Evolutionary conservation across 2,797 vertebrate genomes (phyloP).

Genomic region (Acanthiza pusilla): DNA sequence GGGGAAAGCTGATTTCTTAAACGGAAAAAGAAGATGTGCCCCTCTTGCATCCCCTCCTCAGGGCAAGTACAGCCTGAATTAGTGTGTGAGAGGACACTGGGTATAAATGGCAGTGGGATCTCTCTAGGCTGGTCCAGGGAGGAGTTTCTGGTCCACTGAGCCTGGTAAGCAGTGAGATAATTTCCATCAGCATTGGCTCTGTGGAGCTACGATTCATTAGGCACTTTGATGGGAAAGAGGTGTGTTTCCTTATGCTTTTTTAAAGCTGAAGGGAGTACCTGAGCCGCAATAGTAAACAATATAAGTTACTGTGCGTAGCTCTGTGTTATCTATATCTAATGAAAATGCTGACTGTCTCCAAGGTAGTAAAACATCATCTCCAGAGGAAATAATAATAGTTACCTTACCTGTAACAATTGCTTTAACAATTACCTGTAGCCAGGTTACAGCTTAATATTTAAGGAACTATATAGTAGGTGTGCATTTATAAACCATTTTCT

Average conservation of each 20-base stretch:
- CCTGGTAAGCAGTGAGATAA: neutral
- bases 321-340: constrained; percentile 11
- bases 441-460: neutral
- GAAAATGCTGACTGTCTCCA: constrained; percentile 14
- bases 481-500: neutral
- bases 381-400: neutral
- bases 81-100: accelerated
- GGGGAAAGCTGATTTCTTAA: neutral
- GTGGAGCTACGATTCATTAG: neutral
- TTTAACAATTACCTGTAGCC: neutral
- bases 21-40: neutral
- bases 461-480: neutral
- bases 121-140: neutral
- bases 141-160: neutral
- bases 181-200: neutral
- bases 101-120: neutral
- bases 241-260: neutral
- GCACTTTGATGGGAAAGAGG: neutral
- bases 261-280: neutral
- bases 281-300: neutral
- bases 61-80: neutral
- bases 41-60: neutral
- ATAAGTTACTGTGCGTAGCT: neutral
- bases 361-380: neutral
- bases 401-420: neutral